phyloP scores from a whole-genome alignment of 2,888 invertebrate species.

The Scotopteryx bipunctaria region DNA sequence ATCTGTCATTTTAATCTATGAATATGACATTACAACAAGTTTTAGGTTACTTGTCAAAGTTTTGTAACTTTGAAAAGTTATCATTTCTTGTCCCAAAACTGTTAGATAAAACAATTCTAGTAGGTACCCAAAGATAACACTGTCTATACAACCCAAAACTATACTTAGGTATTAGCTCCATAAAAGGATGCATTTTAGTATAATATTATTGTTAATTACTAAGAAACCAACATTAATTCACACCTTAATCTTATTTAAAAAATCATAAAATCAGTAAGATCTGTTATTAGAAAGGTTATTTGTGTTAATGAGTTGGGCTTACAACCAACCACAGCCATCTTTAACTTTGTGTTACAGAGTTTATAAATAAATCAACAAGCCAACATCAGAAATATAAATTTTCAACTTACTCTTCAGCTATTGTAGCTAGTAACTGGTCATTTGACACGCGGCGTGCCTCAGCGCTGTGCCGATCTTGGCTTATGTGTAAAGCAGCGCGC shows the following conservation, averaged over 20 bases:
- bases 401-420: conserved; percentile 92
- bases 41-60: conserved; percentile 67
- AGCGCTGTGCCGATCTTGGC: conserved; percentile 95
- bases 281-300: conserved; percentile 16
- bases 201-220: too few relatives aligned
- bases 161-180: neutral
- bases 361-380: conserved; percentile 70
- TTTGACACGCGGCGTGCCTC: conserved; percentile 96
- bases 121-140: neutral
- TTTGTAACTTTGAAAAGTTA: conserved; percentile 27
- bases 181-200: too few relatives aligned
- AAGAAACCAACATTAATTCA: too few relatives aligned
- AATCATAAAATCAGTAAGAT: conserved; percentile 28
- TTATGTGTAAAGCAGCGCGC: conserved; percentile 91
- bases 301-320: conserved; percentile 43
- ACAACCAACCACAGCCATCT: conserved; percentile 69
- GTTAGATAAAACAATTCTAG: neutral
- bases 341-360: conserved; percentile 64
- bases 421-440: conserved; percentile 94
- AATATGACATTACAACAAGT: conserved; percentile 48
- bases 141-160: neutral
- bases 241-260: neutral
- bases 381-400: conserved; percentile 48
- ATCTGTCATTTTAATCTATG: conserved; percentile 10
- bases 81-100: neutral